Base-by-base conservation (phyloP, 2,113 vertebrate genomes). In the Xiphophorus couchianus region DNA sequence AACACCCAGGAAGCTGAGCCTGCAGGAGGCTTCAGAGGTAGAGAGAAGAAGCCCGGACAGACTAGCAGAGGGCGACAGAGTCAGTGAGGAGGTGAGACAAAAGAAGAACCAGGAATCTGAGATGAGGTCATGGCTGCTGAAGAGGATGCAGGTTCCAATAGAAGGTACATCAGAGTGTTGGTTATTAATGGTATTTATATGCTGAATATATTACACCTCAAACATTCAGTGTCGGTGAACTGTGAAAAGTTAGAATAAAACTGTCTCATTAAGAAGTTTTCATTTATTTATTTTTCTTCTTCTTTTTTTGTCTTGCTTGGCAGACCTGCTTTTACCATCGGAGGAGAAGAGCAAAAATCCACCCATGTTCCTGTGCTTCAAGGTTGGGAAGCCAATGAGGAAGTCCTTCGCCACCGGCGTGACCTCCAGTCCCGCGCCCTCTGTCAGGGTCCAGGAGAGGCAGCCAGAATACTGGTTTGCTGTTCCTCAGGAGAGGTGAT, bases 391-490 rank as follows among this genome's bases (percentile, higher is more conserved):
- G 74, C 98, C 98, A 12, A 99, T 99, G 98, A 96, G 96, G 68
- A 99, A 98, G 87, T 98, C 97, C n/a, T 99, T 99, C 72, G 95
- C 92, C 7, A 91, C 67, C 2, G 89, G 96, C 27, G 94, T 94
- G 77, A 95, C 91, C 2, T 88, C 93, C 0, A 93, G 96, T 60
- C 91, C 97, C 63, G 93, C 94, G 69, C 96, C 96, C 72, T 95
- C 96, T 7, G 96, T 95, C 4, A 89, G 91, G 69, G 91, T 90
- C 63, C 89, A 91, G 29, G 95, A 93, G 17, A 97, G 96, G 84
- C 97, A 98, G 35, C 96, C 96, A 0, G 98, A 99, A 82, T 99
- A 99, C 82, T 99, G 98, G 98, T 99, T 99, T 91, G 98, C 98
- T 19, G 97, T 99, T 70, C 98, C 98, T 30, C 96, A 98, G 74